A percentile compares a stretch with the other conserved stretches of the same genome.
phyloP scores from a whole-genome alignment of 2,113 vertebrate genomes.

The Pelusios castaneus region DNA sequence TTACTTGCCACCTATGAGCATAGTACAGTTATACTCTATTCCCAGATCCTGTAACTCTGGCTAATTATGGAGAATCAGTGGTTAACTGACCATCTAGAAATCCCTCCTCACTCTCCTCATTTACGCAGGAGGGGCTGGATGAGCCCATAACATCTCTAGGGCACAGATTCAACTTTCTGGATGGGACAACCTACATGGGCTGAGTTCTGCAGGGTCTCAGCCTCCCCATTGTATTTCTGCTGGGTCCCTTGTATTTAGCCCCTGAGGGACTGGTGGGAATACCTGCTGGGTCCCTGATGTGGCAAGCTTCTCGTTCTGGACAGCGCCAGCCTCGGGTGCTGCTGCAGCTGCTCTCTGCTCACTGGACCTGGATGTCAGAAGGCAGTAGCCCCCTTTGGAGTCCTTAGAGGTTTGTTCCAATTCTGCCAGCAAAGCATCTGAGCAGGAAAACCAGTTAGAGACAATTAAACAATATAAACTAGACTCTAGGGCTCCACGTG shows the following conservation, averaged over 20 bases:
- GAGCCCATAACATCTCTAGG: not conserved
- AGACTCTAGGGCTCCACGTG: rapidly evolving
- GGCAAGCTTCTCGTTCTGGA: not conserved
- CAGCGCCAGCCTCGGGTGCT: not conserved
- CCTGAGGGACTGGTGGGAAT: rapidly evolving
- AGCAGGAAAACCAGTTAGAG: rapidly evolving
- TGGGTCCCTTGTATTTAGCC: rapidly evolving
- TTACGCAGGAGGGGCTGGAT: not conserved
- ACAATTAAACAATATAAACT: not conserved
- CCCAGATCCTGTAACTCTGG: not conserved
- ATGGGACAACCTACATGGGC: rapidly evolving
- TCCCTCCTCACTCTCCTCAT: not conserved
- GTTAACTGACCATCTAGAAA: not conserved
- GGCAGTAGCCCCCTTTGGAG: not conserved
- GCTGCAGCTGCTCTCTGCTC: not conserved
- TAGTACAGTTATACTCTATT: not conserved
- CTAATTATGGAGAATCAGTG: not conserved
- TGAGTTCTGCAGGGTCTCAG: rapidly evolving
- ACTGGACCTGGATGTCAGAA: not conserved
- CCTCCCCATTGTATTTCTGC: not conserved
- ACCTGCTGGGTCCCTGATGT: not conserved
- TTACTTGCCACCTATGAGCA: no score
- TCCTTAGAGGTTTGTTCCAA: slow-evolving; percentile 60
- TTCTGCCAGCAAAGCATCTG: slow-evolving; percentile 78
- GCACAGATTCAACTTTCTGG: not conserved